Evolutionary conservation across 2,113 vertebrate species (phyloP).

Genomic region (Petroica traversi): DNA sequence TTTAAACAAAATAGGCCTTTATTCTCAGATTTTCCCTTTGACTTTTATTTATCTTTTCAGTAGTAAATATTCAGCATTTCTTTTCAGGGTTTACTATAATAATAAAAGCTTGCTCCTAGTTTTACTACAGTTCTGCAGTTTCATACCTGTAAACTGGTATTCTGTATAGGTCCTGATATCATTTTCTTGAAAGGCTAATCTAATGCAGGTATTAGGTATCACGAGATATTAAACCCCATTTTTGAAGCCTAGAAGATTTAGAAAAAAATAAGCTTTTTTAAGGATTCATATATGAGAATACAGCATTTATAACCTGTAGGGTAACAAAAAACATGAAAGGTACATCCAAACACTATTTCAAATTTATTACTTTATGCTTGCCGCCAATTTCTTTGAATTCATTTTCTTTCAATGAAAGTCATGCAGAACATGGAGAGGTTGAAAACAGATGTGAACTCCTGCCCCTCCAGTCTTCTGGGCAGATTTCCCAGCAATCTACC

Average conservation of each 20-base stretch:
- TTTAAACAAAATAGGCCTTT: neutral
- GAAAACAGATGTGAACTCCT: neutral
- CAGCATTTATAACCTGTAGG: neutral
- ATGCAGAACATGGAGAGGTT: neutral
- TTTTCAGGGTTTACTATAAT: neutral
- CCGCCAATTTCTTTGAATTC: neutral
- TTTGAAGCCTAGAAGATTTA: neutral
- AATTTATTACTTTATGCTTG: neutral
- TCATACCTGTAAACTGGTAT: neutral
- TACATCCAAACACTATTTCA: neutral
- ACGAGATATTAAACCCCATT: neutral
- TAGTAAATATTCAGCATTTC: neutral
- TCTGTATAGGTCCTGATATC: neutral
- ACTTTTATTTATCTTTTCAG: neutral
- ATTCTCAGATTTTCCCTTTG: neutral
- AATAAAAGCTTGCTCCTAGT: neutral
- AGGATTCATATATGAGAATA: neutral
- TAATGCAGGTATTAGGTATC: neutral
- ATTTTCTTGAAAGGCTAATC: neutral
- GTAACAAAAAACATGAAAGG: neutral
- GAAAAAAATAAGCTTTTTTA: neutral
- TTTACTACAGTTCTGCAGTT: neutral
- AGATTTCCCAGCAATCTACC: neutral
- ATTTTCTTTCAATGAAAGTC: neutral
- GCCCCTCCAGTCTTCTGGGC: neutral